Base-by-base conservation (phyloP, 2,888 invertebrate species). In the Erynnis tages region DNA sequence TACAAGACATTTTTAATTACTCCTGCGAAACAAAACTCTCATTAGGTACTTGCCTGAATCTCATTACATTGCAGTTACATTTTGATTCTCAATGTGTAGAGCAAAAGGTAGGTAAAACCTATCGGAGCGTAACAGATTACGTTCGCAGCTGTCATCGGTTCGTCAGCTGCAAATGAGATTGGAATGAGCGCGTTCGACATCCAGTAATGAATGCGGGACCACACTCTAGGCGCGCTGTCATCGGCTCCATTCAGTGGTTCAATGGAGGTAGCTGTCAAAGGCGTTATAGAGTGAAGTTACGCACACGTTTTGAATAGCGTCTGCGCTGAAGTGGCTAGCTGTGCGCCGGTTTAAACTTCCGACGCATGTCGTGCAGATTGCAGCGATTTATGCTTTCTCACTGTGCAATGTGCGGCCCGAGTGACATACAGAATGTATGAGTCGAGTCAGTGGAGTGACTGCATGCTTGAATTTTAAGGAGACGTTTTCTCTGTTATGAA, bases 121-220 rank as follows among this genome's bases (percentile, higher is more conserved):
- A 13, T 43, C 52, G 23, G 21, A 43, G 48, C 53, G 53, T 55
- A 55, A 44, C 54, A 58, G 61, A 60, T 59, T 57, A 58, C 41
- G 55, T 53, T 41, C 52, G 60, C 59, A 62, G 56, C 60, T 69
- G 66, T 66, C 67, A 67, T 63, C 44, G 46, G 56, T 62, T 62
- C 56, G 54, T 60, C 57, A 55, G 57, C 76, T 73, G 69, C 65
- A 75, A 73, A 79, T 74, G 70, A 70, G 68, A 71, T 72, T 59
- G 40, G 49, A 49, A 64, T 66, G 60, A 69, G 64, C 52, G 55
- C 65, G 69, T 73, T 75, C 70, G 68, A 69, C 70, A 67, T 66
- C 61, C 65, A 72, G 71, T 84, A 84, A 88, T 87, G 81, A 88
- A 88, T 87, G 87, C 87, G 72, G 63, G 75, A 63, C 69, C 79